phyloP scores from a whole-genome alignment of 2,113 vertebrate genomes.

The Amphiprion ocellaris region DNA sequence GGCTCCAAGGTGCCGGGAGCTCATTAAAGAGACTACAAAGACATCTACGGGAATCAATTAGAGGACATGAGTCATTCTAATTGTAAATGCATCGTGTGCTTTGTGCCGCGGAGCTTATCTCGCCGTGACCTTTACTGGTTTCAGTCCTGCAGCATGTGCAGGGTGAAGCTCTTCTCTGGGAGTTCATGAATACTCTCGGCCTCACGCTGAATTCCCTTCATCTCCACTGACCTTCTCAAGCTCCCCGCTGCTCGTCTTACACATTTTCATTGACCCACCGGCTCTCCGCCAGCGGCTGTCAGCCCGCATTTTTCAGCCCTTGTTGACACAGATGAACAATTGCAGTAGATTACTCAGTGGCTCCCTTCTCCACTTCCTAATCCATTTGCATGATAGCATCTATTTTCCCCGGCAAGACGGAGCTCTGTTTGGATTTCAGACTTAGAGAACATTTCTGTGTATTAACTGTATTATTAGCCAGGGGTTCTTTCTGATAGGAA shows the following conservation, averaged over 20 bases:
- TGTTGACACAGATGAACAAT: conserved; percentile 78
- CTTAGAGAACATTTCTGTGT: conserved; percentile 35
- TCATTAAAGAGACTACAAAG: neutral
- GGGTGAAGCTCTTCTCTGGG: conserved; percentile 12
- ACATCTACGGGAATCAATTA: conserved; percentile 17
- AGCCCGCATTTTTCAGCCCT: conserved; percentile 74
- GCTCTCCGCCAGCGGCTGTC: conserved; percentile 75
- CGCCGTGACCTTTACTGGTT: conserved; percentile 48
- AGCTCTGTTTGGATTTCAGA: conserved; percentile 53
- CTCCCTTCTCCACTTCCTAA: conserved; percentile 59
- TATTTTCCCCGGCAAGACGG: conserved; percentile 44
- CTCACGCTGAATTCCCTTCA: conserved; percentile 4
- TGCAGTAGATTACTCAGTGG: conserved; percentile 66
- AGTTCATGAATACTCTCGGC: conserved; percentile 29
- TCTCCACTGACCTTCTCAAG: conserved; percentile 80
- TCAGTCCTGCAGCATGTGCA: neutral
- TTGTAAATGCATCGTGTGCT: neutral
- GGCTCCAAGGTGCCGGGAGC: neutral
- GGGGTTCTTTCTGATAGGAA: conserved; percentile 14
- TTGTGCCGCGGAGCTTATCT: conserved; percentile 3
- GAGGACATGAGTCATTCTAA: neutral
- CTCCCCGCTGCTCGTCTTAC: conserved; percentile 64
- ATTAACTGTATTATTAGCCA: conserved; percentile 34
- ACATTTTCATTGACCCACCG: conserved; percentile 71
- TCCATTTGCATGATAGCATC: conserved; percentile 70